Conservation (phyloP, 2,888 invertebrate species). For the Zygaena filipendulae region DNA sequence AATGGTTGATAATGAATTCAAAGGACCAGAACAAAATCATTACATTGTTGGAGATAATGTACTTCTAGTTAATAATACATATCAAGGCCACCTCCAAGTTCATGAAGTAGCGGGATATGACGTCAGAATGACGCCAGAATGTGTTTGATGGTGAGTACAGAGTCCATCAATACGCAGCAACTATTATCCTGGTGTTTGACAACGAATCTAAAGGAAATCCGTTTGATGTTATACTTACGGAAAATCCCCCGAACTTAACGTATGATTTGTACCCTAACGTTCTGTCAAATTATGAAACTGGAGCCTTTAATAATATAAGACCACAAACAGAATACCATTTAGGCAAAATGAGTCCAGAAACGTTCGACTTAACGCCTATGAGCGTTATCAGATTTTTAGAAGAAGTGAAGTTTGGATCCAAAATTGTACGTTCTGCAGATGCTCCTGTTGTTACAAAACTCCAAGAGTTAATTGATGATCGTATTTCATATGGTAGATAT, state of each 20-base stretch:
- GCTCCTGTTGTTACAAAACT: constrained; percentile 4
- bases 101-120: constrained; percentile 1
- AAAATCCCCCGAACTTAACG: too few relatives aligned
- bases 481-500: too few relatives aligned
- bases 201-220: constrained; percentile 5
- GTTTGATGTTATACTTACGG: constrained; percentile 5
- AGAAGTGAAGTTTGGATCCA: constrained; percentile 8
- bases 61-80: too few relatives aligned
- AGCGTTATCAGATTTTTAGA: too few relatives aligned
- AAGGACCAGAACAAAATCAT: constrained; percentile 7
- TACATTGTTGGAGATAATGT: constrained; percentile 9
- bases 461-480: constrained; percentile 2
- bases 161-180: constrained; percentile 6
- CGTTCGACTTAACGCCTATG: constrained; percentile 8
- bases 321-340: constrained; percentile 7
- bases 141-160: constrained; percentile 4
- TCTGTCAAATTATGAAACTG: constrained; percentile 5
- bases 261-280: constrained; percentile 5
- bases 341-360: constrained; percentile 5
- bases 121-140: too few relatives aligned
- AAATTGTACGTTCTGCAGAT: constrained; percentile 6
- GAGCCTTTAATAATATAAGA: constrained; percentile 7
- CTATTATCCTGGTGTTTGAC: constrained; percentile 5
- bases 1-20: constrained; percentile 7
- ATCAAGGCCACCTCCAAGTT: constrained; percentile 3